Percentiles rank a stretch among this genome's conserved stretches.
These are phyloP conservation scores for Copsychus sechellarum DNA, from an alignment of 2,113 vertebrate genomes.

Conservation along the genomic window DNA sequence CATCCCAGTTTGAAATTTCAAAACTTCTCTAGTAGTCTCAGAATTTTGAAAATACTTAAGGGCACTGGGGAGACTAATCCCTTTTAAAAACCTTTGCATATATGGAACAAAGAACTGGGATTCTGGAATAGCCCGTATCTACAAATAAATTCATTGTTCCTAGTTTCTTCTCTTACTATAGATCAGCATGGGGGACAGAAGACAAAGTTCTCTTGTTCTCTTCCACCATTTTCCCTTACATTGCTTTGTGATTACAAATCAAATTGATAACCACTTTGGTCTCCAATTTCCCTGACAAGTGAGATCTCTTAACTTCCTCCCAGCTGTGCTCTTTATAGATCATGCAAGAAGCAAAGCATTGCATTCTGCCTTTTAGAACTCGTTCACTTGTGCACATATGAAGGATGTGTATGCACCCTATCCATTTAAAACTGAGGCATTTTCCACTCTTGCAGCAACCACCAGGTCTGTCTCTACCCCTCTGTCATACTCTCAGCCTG, in stretches of 20 bases:
- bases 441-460: not conserved
- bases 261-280: not conserved
- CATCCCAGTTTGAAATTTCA: not conserved
- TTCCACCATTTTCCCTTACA: not conserved
- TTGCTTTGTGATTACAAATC: not conserved
- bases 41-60: not conserved
- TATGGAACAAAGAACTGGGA: not conserved
- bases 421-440: not conserved
- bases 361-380: not conserved
- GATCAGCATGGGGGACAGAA: accelerated
- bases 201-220: not conserved
- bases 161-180: not conserved
- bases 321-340: not conserved
- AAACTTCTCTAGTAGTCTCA: not conserved
- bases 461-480: not conserved
- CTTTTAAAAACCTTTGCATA: not conserved
- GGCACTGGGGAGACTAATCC: not conserved
- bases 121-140: not conserved
- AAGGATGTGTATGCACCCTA: no score
- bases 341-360: not conserved
- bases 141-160: not conserved
- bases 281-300: not conserved
- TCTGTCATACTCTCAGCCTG: not conserved
- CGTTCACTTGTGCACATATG: accelerated
- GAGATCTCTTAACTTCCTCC: not conserved